Percentiles rank a stretch among this genome's conserved stretches.
These are phyloP conservation scores for Peromyscus nudipes DNA, from an alignment of 2,797 vertebrate species.

Conservation along the genomic window DNA sequence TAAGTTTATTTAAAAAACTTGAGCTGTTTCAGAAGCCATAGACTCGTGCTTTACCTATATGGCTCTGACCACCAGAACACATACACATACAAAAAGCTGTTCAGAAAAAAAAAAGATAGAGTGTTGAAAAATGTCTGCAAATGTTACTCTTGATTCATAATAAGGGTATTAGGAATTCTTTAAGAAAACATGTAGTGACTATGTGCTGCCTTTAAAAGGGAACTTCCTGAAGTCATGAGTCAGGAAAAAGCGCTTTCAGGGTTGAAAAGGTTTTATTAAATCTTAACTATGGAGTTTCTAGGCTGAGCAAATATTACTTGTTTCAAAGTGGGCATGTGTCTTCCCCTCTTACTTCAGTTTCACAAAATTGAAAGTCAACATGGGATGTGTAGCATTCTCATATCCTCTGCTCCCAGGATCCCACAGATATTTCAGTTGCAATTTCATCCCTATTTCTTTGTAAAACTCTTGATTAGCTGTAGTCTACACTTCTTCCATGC, in stretches of 20 bases:
- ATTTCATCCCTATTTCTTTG: slow-evolving; percentile 32
- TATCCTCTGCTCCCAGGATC: neutral
- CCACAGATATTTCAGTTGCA: neutral
- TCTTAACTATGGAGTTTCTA: slow-evolving; percentile 21
- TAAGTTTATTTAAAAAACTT: neutral
- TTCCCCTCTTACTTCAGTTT: slow-evolving; percentile 26
- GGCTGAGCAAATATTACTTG: slow-evolving; percentile 19
- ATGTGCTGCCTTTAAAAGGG: neutral
- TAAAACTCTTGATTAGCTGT: slow-evolving; percentile 62
- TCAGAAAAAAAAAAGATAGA: neutral
- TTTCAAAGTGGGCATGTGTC: neutral
- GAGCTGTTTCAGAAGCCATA: neutral
- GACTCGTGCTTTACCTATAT: neutral
- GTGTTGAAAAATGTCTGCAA: neutral
- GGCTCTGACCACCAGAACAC: neutral
- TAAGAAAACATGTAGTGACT: neutral
- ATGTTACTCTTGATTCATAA: neutral
- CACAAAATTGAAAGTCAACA: slow-evolving; percentile 56
- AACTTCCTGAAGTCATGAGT: neutral
- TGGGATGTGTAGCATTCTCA: neutral
- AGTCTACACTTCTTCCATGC: slow-evolving; percentile 39
- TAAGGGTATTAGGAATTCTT: neutral
- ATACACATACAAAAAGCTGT: neutral
- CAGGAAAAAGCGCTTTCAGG: neutral
- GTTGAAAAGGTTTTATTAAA: neutral